Percentiles rank a stretch among this genome's conserved stretches.
Evolutionary conservation across 2,888 invertebrate genomes (phyloP).

Genomic region (Cybosia mesomella): DNA sequence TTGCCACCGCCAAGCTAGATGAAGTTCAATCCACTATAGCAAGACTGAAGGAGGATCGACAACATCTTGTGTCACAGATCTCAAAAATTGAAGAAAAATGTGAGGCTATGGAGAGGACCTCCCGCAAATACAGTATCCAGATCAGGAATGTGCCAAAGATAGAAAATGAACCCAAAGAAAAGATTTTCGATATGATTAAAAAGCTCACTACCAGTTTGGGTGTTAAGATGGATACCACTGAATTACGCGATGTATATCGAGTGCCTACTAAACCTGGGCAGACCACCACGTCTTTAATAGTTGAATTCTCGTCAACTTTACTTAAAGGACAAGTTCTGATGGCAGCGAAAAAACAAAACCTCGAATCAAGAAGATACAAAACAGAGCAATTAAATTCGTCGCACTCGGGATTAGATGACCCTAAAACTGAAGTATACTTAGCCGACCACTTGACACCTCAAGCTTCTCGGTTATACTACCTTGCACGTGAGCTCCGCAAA

Average conservation of each 20-base stretch:
- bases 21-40: no score
- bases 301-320: not conserved
- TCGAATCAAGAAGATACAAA: no score
- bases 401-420: not conserved
- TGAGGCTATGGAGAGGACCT: no score
- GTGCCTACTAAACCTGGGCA: not conserved
- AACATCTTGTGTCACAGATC: no score
- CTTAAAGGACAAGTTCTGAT: not conserved
- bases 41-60: no score
- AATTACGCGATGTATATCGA: not conserved
- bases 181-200: not conserved
- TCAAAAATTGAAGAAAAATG: no score
- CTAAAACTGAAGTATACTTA: constrained; percentile 2
- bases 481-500: constrained; percentile 3
- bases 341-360: not conserved
- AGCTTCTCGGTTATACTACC: not conserved
- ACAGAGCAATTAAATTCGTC: constrained; percentile 3
- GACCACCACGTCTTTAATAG: not conserved
- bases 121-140: not conserved
- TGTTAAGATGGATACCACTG: not conserved
- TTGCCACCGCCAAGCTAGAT: no score
- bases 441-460: not conserved
- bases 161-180: not conserved
- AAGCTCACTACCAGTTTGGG: not conserved
- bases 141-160: not conserved